Conservation (phyloP, 2,888 invertebrate genomes). For the Ophion obscuratus region DNA sequence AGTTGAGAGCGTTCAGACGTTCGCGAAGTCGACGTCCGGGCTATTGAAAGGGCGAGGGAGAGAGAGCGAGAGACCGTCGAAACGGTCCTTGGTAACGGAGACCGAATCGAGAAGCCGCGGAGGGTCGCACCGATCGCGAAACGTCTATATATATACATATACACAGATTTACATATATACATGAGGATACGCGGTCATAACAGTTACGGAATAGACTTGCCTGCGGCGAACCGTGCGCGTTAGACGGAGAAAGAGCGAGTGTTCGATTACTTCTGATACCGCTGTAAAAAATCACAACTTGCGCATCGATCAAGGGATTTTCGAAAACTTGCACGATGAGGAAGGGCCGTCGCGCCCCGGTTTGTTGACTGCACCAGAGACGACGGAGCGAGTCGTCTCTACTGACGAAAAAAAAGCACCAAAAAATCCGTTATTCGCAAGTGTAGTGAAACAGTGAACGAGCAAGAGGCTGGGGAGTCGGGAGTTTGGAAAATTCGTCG, state of each 20-base stretch:
- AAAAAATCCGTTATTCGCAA: neutral
- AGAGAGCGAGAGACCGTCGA: conserved; percentile 47
- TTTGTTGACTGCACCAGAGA: conserved; percentile 68
- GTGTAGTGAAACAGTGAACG: conserved; percentile 1
- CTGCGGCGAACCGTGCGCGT: conserved; percentile 23
- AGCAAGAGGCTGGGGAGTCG: neutral
- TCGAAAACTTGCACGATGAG: conserved; percentile 62
- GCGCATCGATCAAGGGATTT: conserved; percentile 8
- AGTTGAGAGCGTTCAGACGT: conserved; percentile 29
- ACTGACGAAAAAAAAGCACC: conserved; percentile 6
- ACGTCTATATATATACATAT: conserved; percentile 30
- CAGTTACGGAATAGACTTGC: conserved; percentile 33
- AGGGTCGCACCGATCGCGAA: conserved; percentile 66
- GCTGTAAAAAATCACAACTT: conserved; percentile 22
- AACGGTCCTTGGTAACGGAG: conserved; percentile 65
- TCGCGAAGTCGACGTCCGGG: conserved; percentile 30
- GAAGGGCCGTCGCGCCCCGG: conserved; percentile 73
- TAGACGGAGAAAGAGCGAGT: conserved; percentile 18
- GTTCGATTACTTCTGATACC: conserved; percentile 9
- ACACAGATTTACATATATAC: conserved; percentile 18
- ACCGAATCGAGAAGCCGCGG: conserved; percentile 61
- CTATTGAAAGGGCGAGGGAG: conserved; percentile 31
- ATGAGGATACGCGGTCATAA: conserved; percentile 27
- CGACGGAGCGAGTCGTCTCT: conserved; percentile 47
- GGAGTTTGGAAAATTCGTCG: conserved; percentile 1